Base-by-base conservation (phyloP, 2,113 vertebrate species). In the Bufo bufo region DNA sequence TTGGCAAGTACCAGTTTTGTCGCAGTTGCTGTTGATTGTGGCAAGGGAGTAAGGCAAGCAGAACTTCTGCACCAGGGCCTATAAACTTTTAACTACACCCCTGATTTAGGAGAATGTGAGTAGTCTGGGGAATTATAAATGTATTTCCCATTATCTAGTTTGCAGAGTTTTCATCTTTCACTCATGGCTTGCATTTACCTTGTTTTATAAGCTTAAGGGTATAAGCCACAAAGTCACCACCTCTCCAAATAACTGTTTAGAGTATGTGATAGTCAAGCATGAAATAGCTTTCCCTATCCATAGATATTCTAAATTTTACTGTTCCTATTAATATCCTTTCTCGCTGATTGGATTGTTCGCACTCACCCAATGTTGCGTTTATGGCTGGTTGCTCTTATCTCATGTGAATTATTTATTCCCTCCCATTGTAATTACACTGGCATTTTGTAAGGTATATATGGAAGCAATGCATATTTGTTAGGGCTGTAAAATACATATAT, bases 301-400 rank as follows among this genome's bases (percentile, higher is more conserved):
- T 59, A 58, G 14, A 20, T 43, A 74, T 33, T 85, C 33, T 61
- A 85, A 20, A 58, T 85, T 84, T 85, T 85, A 85, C 69, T 85
- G 13, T 77, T n/a, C 54, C 65, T 43, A 58, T 74, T 74, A 85
- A 72, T 58, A 19, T 54, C 23, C n/a, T 58, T 52, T 11, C 43
- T 14, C 23, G 3, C 66, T 45, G 69, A 74, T 85, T 75, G 54
- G 71, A 85, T 58, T 85, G 54, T 61, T 59, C 77, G 33, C 84
- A 75, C 61, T 50, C 45, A 77, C 12, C 43, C 74, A 78, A 74
- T 65, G 47, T 65, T 78, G 59, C 20, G 8, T 86, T 77, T 86
- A 77, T 86, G 58, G 77, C 58, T 86, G 59, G 74, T 50, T 50
- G 85, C 85, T 77, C 74, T 86, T 86, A 86, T 78, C 85, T 14